Conservation (phyloP, 2,113 vertebrate species). For the Onychorhynchus coronatus region DNA sequence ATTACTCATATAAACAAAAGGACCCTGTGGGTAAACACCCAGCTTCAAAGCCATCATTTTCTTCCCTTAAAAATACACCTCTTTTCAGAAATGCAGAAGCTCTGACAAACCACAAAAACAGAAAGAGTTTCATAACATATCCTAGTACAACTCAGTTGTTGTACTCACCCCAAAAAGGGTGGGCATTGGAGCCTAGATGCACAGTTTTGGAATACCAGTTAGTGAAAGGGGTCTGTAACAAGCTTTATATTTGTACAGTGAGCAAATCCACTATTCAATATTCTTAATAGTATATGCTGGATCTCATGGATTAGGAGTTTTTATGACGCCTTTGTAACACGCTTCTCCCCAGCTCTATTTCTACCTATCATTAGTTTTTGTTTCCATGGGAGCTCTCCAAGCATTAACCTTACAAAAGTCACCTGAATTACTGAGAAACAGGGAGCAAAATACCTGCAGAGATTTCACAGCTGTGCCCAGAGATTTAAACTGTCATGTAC, state of each 20-base stretch:
- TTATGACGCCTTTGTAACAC: not conserved
- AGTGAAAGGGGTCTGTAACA: not conserved
- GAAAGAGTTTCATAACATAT: not conserved
- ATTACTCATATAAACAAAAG: not conserved
- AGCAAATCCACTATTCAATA: not conserved
- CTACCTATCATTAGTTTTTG: not conserved
- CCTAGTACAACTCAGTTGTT: not conserved
- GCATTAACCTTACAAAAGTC: not conserved
- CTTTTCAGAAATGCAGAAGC: conserved; percentile 22
- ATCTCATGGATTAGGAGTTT: not conserved
- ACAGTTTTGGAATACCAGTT: not conserved
- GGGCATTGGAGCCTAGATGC: not conserved
- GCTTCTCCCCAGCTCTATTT: not conserved
- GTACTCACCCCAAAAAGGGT: not conserved
- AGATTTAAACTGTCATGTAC: not conserved
- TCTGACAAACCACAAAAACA: conserved; percentile 33
- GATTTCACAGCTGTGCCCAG: not conserved
- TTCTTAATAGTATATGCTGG: not conserved
- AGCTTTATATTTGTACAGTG: not conserved
- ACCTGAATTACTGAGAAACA: not conserved
- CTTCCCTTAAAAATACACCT: not conserved
- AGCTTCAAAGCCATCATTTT: not conserved
- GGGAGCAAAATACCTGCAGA: not conserved
- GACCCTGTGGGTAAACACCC: not conserved
- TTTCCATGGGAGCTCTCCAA: conserved; percentile 7